Evolutionary conservation across 1,140 invertebrate species (phyloP), one percentile per base, ranked within the genome.

Genomic region (Agrypnia vestita): DNA sequence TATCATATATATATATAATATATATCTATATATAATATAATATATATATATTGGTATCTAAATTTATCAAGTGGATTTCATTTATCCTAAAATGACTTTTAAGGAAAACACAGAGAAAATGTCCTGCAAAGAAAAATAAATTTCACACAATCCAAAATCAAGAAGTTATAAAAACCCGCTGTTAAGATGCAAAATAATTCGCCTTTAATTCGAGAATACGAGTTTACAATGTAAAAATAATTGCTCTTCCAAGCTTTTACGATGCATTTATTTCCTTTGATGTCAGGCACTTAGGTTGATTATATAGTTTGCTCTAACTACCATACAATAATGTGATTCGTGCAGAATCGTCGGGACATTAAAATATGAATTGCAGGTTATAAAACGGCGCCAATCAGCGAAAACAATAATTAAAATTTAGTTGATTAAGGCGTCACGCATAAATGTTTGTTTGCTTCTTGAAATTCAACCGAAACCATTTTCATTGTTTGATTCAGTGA

Each of bases 191-290:
- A 35, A 6, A 35, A 35, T 35, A 35, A 35, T 35, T 6, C 25
- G 25, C 25, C 25, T 3, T 35, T 35, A 1, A 6, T 35, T 35
- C 25, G 25, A 35, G 25, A 35, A 35, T 6, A 35, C 25, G 25
- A 35, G n/a, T 71, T 71, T 71, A 71, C 51, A 47, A 44, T 44
- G 25, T 53, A 53, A 53, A 53, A 53, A 53, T 53, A 13, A 53
- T 53, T 53, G 51, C 13, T 4, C 51, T 17, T 17, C 19, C 12
- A 7, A 9, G 3, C 9, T 13, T 59, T 59, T 59, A 59, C 55
- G 55, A 59, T 59, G 55, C 55, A 6, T 59, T 59, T 59, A 59
- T 59, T 19, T 59, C 0, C 55, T 21, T 59, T 59, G 9, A 17
- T 55, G n/a, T n/a, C n/a, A n/a, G 19, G 25, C 35, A 11, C 25